Conservation (phyloP, 2,888 invertebrate genomes). For the Acleris laterana region DNA sequence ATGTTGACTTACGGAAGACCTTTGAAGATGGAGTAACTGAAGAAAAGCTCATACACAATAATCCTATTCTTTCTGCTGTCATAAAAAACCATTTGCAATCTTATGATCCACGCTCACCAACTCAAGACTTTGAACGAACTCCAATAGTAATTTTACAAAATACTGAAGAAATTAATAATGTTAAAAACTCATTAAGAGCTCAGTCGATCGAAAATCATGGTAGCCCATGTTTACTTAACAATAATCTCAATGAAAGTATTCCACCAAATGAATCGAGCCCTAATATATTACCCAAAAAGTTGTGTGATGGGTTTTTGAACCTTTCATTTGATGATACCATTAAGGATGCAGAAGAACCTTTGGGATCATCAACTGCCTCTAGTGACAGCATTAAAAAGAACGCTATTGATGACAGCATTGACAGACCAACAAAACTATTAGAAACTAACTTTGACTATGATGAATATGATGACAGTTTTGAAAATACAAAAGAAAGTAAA, state of each 20-base stretch:
- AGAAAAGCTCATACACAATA: slow-evolving; percentile 72
- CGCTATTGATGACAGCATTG: slow-evolving; percentile 55
- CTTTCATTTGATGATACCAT: slow-evolving; percentile 67
- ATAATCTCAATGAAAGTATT: slow-evolving; percentile 55
- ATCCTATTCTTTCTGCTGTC: slow-evolving; percentile 77
- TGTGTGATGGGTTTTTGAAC: slow-evolving; percentile 68
- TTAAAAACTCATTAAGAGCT: slow-evolving; percentile 49
- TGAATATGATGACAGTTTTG: slow-evolving; percentile 55
- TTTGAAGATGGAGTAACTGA: slow-evolving; percentile 70
- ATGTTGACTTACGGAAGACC: slow-evolving; percentile 75
- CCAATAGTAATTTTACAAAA: slow-evolving; percentile 75
- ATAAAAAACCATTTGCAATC: slow-evolving; percentile 78
- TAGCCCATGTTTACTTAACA: slow-evolving; percentile 57
- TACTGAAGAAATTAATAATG: slow-evolving; percentile 49
- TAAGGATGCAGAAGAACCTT: slow-evolving; percentile 64
- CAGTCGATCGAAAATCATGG: slow-evolving; percentile 51
- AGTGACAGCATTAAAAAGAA: slow-evolving; percentile 70
- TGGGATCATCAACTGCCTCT: slow-evolving; percentile 73
- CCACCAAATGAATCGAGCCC: slow-evolving; percentile 54
- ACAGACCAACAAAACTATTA: slow-evolving; percentile 74
- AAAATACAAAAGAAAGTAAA: slow-evolving; percentile 17
- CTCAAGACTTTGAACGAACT: slow-evolving; percentile 85
- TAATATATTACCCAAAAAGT: slow-evolving; percentile 69
- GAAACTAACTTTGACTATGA: slow-evolving; percentile 86
- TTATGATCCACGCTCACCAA: slow-evolving; percentile 85